Evolutionary conservation across 2,888 invertebrate species (phyloP), one percentile per base, ranked within the genome.

Genomic region (Agriopis aurantiaria): DNA sequence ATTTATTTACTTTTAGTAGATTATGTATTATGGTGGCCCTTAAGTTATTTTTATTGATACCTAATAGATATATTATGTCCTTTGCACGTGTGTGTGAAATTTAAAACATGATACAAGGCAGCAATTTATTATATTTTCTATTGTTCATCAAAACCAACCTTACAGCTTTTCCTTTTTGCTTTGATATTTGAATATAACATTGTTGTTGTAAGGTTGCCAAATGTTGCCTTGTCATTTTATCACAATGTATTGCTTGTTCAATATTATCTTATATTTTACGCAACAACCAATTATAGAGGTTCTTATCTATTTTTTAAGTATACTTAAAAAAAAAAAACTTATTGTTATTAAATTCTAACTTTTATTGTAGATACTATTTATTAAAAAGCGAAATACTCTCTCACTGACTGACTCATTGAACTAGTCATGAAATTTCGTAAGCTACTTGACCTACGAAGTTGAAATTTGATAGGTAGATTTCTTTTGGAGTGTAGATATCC

Each of bases 131-230:
- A 0, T 41, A 41, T 23, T 57, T 46, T 46, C 58, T 14, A 58
- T 60, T 49, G 52, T 61, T 61, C 17, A 43, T 61, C 61, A 43
- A 48, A 60, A n/a, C 14, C 49, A 46, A 23, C 46, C 14, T 55
- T 33, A 17, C 4, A 46, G 58, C 56, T 57, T 57, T 14, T 41
- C 14, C 43, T 57, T 56, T 57, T 46, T 46, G 23, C 46, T 8
- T 58, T 46, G 3, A 43, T 43, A 12, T 17, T 58, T 58, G 58
- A 58, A 57, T 14, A 23, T 1, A 57, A n/a, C 55, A 57, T 17
- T 46, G 58, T 58, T 58, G 23, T 46, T 46, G 12, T 46, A 58
- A 46, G 58, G 58, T 46, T 58, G 23, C 23, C 46, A 58, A n/a
- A 46, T 58, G 58, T 23, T 58, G 17, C 46, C 46, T 12, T 33